phyloP scores from a whole-genome alignment of 2,888 invertebrate genomes.

The Harpalus rufipes region DNA sequence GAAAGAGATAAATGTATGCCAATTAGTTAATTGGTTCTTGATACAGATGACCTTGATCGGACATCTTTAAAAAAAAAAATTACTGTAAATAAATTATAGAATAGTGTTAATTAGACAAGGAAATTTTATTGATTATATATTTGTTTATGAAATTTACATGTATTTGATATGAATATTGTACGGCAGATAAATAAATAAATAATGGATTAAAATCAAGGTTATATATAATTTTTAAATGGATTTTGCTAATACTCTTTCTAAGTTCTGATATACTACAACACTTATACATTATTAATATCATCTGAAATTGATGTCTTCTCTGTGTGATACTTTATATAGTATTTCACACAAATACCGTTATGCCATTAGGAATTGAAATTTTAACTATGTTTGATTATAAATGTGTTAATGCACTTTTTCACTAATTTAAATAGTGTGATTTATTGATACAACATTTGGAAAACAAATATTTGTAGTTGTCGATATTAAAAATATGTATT shows the following conservation, averaged over 20 bases:
- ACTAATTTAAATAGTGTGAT: slow-evolving; percentile 17
- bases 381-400: slow-evolving; percentile 17
- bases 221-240: background rate
- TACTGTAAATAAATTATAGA: no score
- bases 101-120: no score
- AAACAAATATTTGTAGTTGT: slow-evolving; percentile 13
- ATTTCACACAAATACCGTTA: slow-evolving; percentile 26
- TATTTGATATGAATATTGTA: no score
- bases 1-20: no score
- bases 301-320: slow-evolving; percentile 10
- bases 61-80: no score
- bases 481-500: background rate
- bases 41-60: no score
- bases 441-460: slow-evolving; percentile 17
- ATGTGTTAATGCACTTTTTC: slow-evolving; percentile 34
- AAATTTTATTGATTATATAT: no score
- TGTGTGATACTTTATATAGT: slow-evolving; percentile 29
- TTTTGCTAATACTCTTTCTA: background rate
- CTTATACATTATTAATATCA: slow-evolving; percentile 22
- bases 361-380: slow-evolving; percentile 24
- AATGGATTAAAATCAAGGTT: background rate
- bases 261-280: background rate
- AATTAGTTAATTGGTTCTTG: no score
- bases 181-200: background rate
- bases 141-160: no score